phyloP scores from a whole-genome alignment of 2,113 vertebrate species.

The Limanda limanda region DNA sequence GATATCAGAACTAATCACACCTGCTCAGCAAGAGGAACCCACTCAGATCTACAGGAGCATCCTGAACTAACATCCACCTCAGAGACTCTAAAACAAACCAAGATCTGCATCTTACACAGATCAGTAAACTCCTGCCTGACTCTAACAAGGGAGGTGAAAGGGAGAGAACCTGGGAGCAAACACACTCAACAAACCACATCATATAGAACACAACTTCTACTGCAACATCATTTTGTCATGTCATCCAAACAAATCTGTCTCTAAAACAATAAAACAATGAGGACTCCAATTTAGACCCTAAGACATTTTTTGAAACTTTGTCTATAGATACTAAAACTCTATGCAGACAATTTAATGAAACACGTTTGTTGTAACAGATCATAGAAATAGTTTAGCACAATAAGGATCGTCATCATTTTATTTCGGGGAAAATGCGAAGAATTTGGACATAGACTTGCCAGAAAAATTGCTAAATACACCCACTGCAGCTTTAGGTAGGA shows the following conservation, averaged over 20 bases:
- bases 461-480: conserved; percentile 17
- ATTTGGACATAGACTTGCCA: conserved; percentile 17
- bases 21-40: neutral
- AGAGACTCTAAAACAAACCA: neutral
- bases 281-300: too few relatives aligned
- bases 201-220: neutral
- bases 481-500: conserved; percentile 25
- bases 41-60: neutral
- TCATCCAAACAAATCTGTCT: too few relatives aligned
- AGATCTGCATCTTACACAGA: neutral
- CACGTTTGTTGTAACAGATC: conserved; percentile 23
- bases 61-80: too few relatives aligned
- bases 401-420: conserved; percentile 27
- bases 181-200: neutral
- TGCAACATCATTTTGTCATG: too few relatives aligned
- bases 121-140: neutral
- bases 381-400: conserved; percentile 29
- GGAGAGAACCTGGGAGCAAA: too few relatives aligned
- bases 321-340: neutral
- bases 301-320: neutral
- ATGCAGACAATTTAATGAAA: conserved; percentile 10
- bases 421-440: neutral
- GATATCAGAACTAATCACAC: too few relatives aligned
- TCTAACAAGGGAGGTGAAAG: too few relatives aligned
- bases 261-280: too few relatives aligned